These are phyloP conservation scores for Chloroceryle inda DNA, from an alignment of 2,797 vertebrate genomes.

Conservation along the genomic window DNA sequence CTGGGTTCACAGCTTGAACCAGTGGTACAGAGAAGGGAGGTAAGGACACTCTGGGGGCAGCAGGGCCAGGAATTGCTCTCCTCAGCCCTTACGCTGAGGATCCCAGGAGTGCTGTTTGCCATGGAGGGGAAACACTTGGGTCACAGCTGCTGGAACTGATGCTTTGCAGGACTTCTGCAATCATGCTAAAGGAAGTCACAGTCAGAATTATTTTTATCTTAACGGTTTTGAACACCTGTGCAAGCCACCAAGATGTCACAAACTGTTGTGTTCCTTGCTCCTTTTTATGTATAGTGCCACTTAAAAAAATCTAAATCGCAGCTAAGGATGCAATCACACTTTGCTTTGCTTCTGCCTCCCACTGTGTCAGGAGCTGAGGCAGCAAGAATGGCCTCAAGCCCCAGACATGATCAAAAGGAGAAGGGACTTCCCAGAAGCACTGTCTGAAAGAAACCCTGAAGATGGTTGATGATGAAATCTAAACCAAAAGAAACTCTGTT, in stretches of 20 bases:
- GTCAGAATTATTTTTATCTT: slow-evolving; percentile 25
- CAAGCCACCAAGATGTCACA: background rate
- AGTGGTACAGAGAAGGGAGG: background rate
- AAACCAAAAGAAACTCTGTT: background rate
- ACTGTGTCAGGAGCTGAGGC: background rate
- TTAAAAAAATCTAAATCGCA: background rate
- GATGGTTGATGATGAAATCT: background rate
- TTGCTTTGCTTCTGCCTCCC: background rate
- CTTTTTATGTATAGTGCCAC: background rate
- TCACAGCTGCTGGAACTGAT: background rate
- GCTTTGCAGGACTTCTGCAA: background rate
- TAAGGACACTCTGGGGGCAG: background rate
- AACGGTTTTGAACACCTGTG: slow-evolving; percentile 57
- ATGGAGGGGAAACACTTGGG: background rate
- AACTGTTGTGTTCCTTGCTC: background rate
- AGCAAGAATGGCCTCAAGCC: background rate
- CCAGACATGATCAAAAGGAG: background rate
- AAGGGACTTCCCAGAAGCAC: background rate
- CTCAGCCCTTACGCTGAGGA: accelerated
- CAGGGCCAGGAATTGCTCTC: background rate
- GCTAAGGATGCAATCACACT: background rate
- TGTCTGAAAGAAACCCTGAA: background rate
- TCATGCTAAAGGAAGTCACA: background rate
- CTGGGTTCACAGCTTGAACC: background rate
- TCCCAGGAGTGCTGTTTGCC: background rate